A percentile compares a stretch with the other conserved stretches of the same genome.
Conservation (phyloP, 2,888 invertebrate species). For the Scaptomyza flava region DNA sequence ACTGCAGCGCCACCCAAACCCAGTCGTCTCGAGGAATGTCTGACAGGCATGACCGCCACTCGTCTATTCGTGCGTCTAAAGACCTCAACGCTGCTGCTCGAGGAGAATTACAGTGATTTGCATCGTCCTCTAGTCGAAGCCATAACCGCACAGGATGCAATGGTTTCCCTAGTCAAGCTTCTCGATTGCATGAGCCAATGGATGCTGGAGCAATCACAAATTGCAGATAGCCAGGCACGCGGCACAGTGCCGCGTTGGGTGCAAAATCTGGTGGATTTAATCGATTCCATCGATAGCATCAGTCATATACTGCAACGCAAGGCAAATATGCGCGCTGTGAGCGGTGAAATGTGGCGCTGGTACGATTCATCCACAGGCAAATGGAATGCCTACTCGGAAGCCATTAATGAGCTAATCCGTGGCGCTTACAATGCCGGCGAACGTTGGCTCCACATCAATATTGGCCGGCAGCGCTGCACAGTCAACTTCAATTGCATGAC, state of each 20-base stretch:
- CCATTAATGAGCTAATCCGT: slow-evolving; percentile 91
- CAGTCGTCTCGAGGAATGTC: slow-evolving; percentile 61
- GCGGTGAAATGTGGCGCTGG: slow-evolving; percentile 91
- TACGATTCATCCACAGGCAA: slow-evolving; percentile 92
- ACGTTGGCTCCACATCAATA: slow-evolving; percentile 88
- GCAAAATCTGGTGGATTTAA: slow-evolving; percentile 89
- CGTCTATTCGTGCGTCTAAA: slow-evolving; percentile 81
- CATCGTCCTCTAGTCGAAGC: slow-evolving; percentile 74
- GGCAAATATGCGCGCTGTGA: slow-evolving; percentile 87
- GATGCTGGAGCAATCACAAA: slow-evolving; percentile 66
- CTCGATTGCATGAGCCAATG: slow-evolving; percentile 73
- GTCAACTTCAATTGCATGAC: slow-evolving; percentile 92
- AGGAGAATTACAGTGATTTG: slow-evolving; percentile 82
- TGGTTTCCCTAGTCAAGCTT: slow-evolving; percentile 72
- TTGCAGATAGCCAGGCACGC: slow-evolving; percentile 17
- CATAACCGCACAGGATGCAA: slow-evolving; percentile 69
- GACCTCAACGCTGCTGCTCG: slow-evolving; percentile 79
- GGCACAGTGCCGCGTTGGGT: slow-evolving; percentile 89
- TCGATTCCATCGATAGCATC: slow-evolving; percentile 92
- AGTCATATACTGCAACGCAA: slow-evolving; percentile 89
- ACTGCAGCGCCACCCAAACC: slow-evolving; percentile 4
- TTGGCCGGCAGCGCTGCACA: slow-evolving; percentile 90
- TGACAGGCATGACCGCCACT: slow-evolving; percentile 75
- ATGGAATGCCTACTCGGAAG: slow-evolving; percentile 90
- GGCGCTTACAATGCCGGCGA: slow-evolving; percentile 91